Base-by-base conservation (phyloP, 2,113 vertebrate genomes). In the Rhynchopsitta pachyrhyncha region DNA sequence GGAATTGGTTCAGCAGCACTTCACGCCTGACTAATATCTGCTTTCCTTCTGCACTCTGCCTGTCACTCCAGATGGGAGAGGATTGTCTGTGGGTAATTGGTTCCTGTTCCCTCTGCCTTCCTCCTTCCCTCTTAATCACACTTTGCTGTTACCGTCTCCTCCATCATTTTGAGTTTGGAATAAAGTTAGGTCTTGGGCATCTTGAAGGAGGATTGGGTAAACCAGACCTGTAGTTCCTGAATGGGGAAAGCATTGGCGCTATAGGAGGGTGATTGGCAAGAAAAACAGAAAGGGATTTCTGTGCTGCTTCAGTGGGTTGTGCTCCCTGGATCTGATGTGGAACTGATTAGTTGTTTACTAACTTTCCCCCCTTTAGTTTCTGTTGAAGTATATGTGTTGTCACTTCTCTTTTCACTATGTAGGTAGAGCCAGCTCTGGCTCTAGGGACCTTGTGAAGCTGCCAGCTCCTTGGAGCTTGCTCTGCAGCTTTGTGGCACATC, bases 41-140 rank as follows among this genome's bases (percentile, higher is more conserved):
- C 90, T 95, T 96, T 78, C 94, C 90, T 97, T 88, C 95, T 96
- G 95, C 66, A 63, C 93, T 90, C 92, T 95, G 97, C 97, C 96
- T 97, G 92, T 96, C 97, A 88, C 95, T 96, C 95, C 96, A 98
- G 97, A 98, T 98, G 97, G 97, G 96, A 97, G 97, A 97, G 94
- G 97, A 98, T 74, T 68, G 86, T 74, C 86, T 0, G 84, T 97
- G 97, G 97, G 95, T 97, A 97, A 97, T 92, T 97, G 96, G 88
- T 97, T 97, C 96, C 95, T 96, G 95, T 97, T 95, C 92, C 68
- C 87, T 97, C 93, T 79, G 70, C 92, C 94, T 96, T 95, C 93
- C 67, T 94, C 69, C 62, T 92, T 93, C 82, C 57, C 49, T 94
- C 75, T 88, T 93, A 74, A 50, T 96, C 94, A 92, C 81, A 67